phyloP scores from a whole-genome alignment of 2,797 vertebrate genomes.

The Enteromius argenteus region DNA sequence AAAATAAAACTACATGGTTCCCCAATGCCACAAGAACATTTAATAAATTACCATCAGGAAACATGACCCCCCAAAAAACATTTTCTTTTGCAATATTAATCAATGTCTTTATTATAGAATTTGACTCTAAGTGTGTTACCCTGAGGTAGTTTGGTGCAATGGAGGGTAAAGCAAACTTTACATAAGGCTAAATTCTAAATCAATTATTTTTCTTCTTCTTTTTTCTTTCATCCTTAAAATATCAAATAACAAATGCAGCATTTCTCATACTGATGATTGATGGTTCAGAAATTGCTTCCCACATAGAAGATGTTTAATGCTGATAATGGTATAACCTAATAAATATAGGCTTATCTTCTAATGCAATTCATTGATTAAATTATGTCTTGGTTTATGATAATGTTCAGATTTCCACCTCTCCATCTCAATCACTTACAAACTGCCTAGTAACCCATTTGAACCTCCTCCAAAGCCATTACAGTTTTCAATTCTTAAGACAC shows the following conservation, averaged over 20 bases:
- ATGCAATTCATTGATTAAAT: constrained; percentile 26
- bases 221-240: background rate
- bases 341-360: background rate
- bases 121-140: background rate
- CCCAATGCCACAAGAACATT: background rate
- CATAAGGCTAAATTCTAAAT: background rate
- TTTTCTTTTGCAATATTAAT: background rate
- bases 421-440: background rate
- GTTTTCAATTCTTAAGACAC: background rate
- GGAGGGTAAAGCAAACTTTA: background rate
- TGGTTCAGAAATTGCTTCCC: background rate
- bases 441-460: background rate
- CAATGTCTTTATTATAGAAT: background rate
- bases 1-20: background rate
- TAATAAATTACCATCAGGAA: too few relatives aligned
- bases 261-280: background rate
- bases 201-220: too few relatives aligned
- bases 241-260: background rate
- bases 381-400: constrained; percentile 10
- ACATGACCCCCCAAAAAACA: background rate
- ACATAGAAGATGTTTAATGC: background rate
- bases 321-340: background rate
- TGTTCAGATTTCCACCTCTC: background rate
- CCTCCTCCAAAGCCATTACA: background rate
- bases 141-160: background rate